Conservation (phyloP, 2,888 invertebrate species). For the Entomobrya proxima region DNA sequence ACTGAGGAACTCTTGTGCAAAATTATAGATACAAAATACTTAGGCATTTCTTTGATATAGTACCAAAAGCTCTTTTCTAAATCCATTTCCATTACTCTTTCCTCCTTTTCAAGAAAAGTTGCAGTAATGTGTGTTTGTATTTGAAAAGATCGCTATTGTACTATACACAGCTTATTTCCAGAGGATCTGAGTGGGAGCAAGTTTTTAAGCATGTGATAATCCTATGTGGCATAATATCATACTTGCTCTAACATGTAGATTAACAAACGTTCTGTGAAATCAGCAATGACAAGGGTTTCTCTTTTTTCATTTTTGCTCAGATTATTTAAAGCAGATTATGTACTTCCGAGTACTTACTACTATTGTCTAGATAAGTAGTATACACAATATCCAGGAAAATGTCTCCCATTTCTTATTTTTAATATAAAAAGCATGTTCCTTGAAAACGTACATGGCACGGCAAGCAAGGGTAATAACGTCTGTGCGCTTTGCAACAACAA, state of each 20-base stretch:
- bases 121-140: no score
- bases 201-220: neutral
- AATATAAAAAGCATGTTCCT: neutral
- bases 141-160: no score
- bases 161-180: neutral
- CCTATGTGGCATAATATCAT: slow-evolving; percentile 2
- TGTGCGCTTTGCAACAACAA: neutral
- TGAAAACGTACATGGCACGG: neutral
- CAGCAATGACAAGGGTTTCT: slow-evolving; percentile 18
- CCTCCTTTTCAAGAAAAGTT: no score
- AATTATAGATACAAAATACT: no score
- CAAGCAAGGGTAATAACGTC: neutral
- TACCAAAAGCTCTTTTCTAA: no score
- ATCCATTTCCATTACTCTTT: no score
- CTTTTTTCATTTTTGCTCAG: slow-evolving; percentile 16
- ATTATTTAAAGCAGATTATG: slow-evolving; percentile 40
- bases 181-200: no score
- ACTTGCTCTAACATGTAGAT: slow-evolving; percentile 11
- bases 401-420: neutral
- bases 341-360: neutral
- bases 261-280: slow-evolving; percentile 42
- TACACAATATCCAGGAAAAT: neutral
- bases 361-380: neutral
- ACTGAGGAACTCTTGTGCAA: neutral
- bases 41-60: no score